These are phyloP conservation scores for Brachyhypopomus occidentalis DNA, from an alignment of 2,113 vertebrate genomes.

Conservation along the genomic window DNA sequence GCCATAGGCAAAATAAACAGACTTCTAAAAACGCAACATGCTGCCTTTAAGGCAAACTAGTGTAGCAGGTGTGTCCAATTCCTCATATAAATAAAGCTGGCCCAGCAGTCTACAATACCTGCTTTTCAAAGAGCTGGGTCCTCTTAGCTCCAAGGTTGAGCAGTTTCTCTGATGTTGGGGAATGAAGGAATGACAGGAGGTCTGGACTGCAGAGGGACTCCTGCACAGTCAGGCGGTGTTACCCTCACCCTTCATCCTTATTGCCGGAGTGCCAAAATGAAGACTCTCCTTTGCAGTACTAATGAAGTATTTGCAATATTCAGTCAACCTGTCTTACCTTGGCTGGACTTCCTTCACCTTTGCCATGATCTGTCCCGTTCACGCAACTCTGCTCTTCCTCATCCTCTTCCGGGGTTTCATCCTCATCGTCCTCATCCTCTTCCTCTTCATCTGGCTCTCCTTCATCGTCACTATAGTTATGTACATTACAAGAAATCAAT, in stretches of 20 bases:
- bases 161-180: conserved; percentile 92
- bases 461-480: conserved; percentile 71
- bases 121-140: conserved; percentile 82
- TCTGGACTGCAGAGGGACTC: conserved; percentile 77
- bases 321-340: background rate
- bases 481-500: background rate
- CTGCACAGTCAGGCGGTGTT: conserved; percentile 56
- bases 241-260: background rate
- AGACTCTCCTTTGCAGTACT: background rate
- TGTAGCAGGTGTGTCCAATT: background rate
- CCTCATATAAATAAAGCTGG: background rate
- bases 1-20: background rate
- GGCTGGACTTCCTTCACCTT: background rate
- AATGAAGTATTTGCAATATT: background rate
- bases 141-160: conserved; percentile 87
- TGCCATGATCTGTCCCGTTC: conserved; percentile 15
- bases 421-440: conserved; percentile 16
- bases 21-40: background rate
- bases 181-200: conserved; percentile 85
- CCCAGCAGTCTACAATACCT: conserved; percentile 69
- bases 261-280: background rate
- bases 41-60: background rate
- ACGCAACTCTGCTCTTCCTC: conserved; percentile 33
- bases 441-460: conserved; percentile 60
- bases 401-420: conserved; percentile 24